Evolutionary conservation across 2,797 vertebrate species (phyloP).

Genomic region (Pempheris klunzingeri): DNA sequence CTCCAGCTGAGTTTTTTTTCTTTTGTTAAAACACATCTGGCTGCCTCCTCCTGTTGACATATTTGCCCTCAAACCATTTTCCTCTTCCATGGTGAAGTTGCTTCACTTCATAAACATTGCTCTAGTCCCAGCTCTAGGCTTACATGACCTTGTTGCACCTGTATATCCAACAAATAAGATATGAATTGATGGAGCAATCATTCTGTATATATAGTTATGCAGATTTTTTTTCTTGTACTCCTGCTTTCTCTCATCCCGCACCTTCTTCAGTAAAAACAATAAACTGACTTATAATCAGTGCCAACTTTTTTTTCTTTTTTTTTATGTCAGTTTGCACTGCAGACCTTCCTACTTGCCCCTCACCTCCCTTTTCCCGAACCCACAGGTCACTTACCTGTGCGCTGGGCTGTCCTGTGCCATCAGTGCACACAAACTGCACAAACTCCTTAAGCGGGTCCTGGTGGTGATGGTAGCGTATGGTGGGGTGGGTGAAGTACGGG

Average conservation of each 20-base stretch:
- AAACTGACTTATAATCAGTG: background rate
- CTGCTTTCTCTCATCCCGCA: constrained; percentile 18
- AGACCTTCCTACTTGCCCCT: constrained; percentile 2
- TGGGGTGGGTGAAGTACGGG: constrained; percentile 96
- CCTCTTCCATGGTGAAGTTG: constrained; percentile 8
- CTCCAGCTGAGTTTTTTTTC: constrained; percentile 20
- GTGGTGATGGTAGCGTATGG: constrained; percentile 98
- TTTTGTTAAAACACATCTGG: constrained; percentile 43
- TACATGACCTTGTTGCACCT: constrained; percentile 13
- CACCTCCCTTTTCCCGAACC: constrained; percentile 2
- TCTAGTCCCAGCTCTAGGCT: constrained; percentile 10
- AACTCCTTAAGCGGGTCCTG: constrained; percentile 99
- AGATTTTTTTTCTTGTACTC: background rate
- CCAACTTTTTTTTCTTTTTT: background rate
- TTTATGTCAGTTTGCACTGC: constrained; percentile 8
- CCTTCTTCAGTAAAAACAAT: constrained; percentile 3
- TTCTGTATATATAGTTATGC: background rate
- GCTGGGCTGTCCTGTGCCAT: constrained; percentile 92
- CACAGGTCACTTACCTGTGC: constrained; percentile 88
- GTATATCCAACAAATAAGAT: constrained; percentile 3
- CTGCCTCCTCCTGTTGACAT: constrained; percentile 33
- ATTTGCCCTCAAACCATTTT: constrained; percentile 30
- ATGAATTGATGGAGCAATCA: constrained; percentile 6
- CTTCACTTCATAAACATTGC: constrained; percentile 21
- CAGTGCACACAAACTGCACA: constrained; percentile 97